Percentiles rank a stretch among this genome's conserved stretches.
Conservation (phyloP, 2,113 vertebrate genomes). For the Paradisaea rubra region DNA sequence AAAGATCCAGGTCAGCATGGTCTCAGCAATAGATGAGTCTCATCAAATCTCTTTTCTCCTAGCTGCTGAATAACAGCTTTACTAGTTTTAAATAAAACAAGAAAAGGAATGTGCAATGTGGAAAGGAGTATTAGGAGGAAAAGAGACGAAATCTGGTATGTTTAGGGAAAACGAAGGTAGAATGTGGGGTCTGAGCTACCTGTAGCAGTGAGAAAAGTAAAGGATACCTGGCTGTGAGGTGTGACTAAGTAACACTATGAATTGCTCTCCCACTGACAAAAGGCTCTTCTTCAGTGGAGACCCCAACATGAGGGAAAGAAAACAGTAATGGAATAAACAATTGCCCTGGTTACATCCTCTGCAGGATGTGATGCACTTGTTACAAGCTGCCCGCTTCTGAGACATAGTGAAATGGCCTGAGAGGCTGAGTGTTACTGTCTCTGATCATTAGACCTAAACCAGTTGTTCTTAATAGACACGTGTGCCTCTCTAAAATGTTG, state of each 20-base stretch:
- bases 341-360: not conserved
- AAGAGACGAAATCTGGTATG: not conserved
- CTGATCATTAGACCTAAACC: not conserved
- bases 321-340: not conserved
- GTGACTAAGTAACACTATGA: not conserved
- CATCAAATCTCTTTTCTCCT: slow-evolving; percentile 60
- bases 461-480: not conserved
- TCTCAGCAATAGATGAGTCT: slow-evolving; percentile 44
- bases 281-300: not conserved
- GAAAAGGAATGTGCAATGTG: not conserved
- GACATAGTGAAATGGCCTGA: not conserved
- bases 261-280: not conserved
- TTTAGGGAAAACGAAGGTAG: not conserved
- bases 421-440: not conserved
- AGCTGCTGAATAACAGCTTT: slow-evolving; percentile 58
- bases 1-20: slow-evolving; percentile 55
- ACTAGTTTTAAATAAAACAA: slow-evolving; percentile 56
- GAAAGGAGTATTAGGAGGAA: not conserved
- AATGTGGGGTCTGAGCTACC: not conserved
- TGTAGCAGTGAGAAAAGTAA: not conserved
- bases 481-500: not conserved
- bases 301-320: not conserved
- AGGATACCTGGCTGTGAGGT: not conserved
- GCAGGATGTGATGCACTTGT: not conserved
- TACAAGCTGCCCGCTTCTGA: not conserved